These are phyloP conservation scores for Larimichthys polyactis DNA, from an alignment of 2,113 vertebrate species.

Conservation along the genomic window DNA sequence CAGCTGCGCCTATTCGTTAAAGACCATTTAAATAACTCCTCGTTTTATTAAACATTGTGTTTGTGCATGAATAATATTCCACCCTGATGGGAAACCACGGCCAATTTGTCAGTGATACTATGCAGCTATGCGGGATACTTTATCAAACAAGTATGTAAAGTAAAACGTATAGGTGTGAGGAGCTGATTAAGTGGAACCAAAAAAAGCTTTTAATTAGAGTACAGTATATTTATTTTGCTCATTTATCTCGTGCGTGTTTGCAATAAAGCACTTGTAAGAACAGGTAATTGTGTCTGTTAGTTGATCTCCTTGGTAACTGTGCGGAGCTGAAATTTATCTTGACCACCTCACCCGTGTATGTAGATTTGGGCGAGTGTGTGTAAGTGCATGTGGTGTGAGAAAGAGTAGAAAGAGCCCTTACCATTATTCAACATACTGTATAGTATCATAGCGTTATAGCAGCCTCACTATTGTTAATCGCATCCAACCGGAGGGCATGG, in stretches of 20 bases:
- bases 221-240: constrained; percentile 1
- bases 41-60: constrained; percentile 6
- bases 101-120: neutral
- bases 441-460: neutral
- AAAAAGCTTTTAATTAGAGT: neutral
- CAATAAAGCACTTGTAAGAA: neutral
- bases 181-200: neutral
- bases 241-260: neutral
- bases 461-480: constrained; percentile 8
- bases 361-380: neutral
- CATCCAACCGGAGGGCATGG: neutral
- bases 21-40: neutral
- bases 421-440: neutral
- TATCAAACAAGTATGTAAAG: neutral
- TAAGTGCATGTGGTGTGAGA: neutral
- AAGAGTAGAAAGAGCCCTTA: no score
- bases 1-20: neutral
- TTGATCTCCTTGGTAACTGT: constrained; percentile 15
- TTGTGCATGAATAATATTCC: neutral
- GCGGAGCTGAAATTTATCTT: neutral
- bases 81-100: neutral
- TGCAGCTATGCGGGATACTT: neutral
- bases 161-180: constrained; percentile 3
- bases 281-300: neutral
- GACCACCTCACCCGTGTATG: neutral